Base-by-base conservation (phyloP, 2,113 vertebrate genomes). In the Paedocypris sp. region DNA sequence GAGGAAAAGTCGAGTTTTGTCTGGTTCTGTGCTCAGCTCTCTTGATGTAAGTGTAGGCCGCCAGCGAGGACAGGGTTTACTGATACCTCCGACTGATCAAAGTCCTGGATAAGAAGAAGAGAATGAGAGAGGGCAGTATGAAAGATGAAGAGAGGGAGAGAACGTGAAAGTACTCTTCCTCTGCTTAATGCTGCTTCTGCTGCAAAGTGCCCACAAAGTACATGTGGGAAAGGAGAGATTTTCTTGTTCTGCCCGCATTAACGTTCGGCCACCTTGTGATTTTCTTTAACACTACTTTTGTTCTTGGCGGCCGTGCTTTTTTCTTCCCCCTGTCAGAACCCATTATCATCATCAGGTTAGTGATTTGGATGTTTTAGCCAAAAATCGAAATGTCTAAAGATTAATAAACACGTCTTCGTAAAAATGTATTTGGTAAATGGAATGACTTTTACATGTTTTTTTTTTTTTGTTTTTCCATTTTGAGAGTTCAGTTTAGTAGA, bases 31-130 rank as follows among this genome's bases (percentile, higher is more conserved):
- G 10, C 19, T n/a, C n/a, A n/a, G n/a, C n/a, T 38, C 43, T 42
- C 51, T 49, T 46, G 41, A 67, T 48, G 38, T 15, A 51, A 33
- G 48, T 4, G 16, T 3, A 10, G 29, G 23, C 29, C 49, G 36
- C 12, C 12, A 25, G 22, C 19, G 48, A 29, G 20, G 39, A 62
- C 11, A 41, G 51, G 25, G 47, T 59, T 19, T 52, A 36, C 53
- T 53, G 15, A 64, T 60, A 53, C 47, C 32, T 53, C 23, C 22
- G 35, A 8, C 25, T 69, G 67, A 69, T 69, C 62, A 69, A 65
- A 69, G 62, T 60, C 48, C 41, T 43, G 6, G 16, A 54, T 47
- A 69, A 58, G 48, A 65, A 18, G 56, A 36, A 50, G 38, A 52
- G 38, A 28, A 59, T 19, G 18, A 52, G 23, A 58, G 25, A 57